A percentile compares a stretch with the other conserved stretches of the same genome.
Conservation (phyloP, 2,888 invertebrate species). For the Agonopterix alstromeriana region DNA sequence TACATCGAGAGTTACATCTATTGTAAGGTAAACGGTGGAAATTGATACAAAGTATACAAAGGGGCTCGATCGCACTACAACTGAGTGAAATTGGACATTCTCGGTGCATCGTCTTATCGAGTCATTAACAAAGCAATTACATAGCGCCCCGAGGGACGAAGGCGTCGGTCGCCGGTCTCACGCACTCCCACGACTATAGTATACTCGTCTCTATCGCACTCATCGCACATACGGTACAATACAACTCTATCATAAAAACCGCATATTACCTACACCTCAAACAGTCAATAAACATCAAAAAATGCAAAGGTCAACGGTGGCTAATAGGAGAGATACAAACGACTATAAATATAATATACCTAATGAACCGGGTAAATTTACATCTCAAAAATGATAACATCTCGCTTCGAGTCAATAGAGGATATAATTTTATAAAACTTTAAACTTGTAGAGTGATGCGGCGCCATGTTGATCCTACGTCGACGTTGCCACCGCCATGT, state of each 20-base stretch:
- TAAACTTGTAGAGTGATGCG: conserved; percentile 11
- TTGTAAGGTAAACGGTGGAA: no score
- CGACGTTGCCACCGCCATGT: background rate
- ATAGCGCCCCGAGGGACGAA: no score
- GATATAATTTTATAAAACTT: conserved; percentile 57
- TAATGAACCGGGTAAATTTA: conserved; percentile 69
- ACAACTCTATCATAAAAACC: conserved; percentile 23
- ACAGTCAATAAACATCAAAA: conserved; percentile 64
- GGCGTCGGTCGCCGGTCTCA: no score
- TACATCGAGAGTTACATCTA: no score
- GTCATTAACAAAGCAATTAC: no score
- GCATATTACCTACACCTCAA: conserved; percentile 40
- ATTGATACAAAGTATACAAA: no score
- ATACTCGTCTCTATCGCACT: no score
- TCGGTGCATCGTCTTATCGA: no score
- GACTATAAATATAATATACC: conserved; percentile 56
- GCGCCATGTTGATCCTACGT: background rate
- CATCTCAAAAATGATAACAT: conserved; percentile 71
- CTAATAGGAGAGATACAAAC: conserved; percentile 65
- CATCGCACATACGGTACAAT: background rate
- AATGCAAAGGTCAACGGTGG: conserved; percentile 63
- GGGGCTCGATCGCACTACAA: no score
- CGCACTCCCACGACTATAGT: no score
- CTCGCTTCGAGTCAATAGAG: conserved; percentile 52
- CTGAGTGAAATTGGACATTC: no score